Percentiles rank a stretch among this genome's conserved stretches.
Conservation (phyloP, 2,797 vertebrate genomes). For the Melanitta fusca region DNA sequence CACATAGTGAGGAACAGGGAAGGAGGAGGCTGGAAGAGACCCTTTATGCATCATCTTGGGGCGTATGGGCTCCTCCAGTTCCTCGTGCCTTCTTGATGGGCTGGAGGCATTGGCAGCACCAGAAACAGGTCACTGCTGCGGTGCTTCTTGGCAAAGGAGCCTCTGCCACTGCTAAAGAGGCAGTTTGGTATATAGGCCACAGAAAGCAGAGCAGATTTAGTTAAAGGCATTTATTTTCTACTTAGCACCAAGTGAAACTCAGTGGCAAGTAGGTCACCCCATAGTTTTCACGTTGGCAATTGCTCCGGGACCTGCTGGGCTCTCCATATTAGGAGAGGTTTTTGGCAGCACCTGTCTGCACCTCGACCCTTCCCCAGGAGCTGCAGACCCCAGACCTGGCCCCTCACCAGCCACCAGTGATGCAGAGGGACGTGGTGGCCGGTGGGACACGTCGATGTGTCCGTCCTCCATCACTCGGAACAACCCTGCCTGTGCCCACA, state of each 20-base stretch:
- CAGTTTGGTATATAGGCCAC: not conserved
- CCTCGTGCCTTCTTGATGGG: not conserved
- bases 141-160: not conserved
- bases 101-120: not conserved
- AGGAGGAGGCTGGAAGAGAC: not conserved
- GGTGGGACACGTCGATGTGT: not conserved
- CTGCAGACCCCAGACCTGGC: accelerated
- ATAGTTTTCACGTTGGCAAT: accelerated
- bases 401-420: accelerated
- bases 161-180: not conserved
- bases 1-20: accelerated
- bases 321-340: not conserved
- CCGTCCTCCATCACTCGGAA: accelerated
- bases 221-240: not conserved
- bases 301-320: not conserved
- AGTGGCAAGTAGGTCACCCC: not conserved
- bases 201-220: not conserved
- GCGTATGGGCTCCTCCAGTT: not conserved
- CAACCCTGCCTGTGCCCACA: not conserved
- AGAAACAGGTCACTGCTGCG: not conserved
- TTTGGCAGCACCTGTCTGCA: not conserved
- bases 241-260: not conserved
- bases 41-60: not conserved
- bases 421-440: accelerated
- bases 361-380: not conserved